Evolutionary conservation across 2,797 vertebrate genomes (phyloP), one percentile per base, ranked within the genome.

Genomic region (Manis javanica): DNA sequence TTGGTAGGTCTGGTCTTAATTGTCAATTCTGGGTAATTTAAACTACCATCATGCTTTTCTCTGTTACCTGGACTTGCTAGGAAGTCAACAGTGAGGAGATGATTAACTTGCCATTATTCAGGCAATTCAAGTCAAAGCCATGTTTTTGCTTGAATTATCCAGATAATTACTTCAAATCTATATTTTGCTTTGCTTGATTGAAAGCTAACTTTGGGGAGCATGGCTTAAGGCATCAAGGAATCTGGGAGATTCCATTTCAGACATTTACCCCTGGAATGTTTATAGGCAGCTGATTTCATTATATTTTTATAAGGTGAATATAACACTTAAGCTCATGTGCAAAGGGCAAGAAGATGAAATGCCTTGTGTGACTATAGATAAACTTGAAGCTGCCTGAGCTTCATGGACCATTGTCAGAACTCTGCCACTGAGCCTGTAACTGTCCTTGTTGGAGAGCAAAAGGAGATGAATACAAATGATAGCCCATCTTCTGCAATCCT

Each of bases 101-200:
- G 16, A 63, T 63, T 78, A 93, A 87, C 42, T 59, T 83, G 51
- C 14, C 42, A 31, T 85, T 81, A 81, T 42, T 53, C 49, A 64
- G 82, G 34, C 42, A 92, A 46, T 88, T 66, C n/a, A 59, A 82
- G 63, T 66, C 26, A 31, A 63, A 92, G 61, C 3, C 26, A 63
- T 72, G 68, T 42, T 94, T 95, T 92, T 68, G 46, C 83, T 91
- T 77, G 63, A 89, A 82, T 86, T 91, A 78, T 69, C 55, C 51
- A 86, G 37, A 37, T 37, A 77, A 92, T 89, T 68, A 63, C 23
- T 72, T 86, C n/a, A 64, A 69, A 69, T 51, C 31, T 82, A 14
- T 63, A 83, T 46, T 85, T 90, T 85, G 5, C 31, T 61, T 94
- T 92, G 53, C 66, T 78, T 46, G 49, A 90, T 53, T 46, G 90